Conservation (phyloP, 2,113 vertebrate genomes). For the Calypte anna region DNA sequence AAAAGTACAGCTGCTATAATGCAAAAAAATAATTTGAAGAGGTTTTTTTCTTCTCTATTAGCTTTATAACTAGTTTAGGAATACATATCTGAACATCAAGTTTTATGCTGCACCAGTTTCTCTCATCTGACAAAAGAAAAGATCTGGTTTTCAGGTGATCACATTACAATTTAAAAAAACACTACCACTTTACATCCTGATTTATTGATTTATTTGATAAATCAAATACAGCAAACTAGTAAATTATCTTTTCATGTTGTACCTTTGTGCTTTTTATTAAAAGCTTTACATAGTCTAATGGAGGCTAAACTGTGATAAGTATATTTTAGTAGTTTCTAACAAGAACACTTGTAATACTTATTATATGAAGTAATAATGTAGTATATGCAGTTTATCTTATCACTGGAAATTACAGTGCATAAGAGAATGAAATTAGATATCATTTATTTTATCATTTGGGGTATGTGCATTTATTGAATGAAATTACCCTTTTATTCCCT, state of each 20-base stretch:
- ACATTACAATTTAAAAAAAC: background rate
- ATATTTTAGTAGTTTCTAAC: background rate
- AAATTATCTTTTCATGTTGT: background rate
- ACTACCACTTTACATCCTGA: background rate
- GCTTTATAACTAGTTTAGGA: background rate
- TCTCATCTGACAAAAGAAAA: background rate
- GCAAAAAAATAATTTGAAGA: background rate
- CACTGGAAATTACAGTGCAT: background rate
- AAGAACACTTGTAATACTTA: background rate
- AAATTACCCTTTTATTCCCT: background rate
- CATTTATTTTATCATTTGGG: background rate
- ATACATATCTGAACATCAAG: background rate
- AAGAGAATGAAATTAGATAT: background rate
- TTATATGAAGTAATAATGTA: background rate
- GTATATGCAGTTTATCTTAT: background rate
- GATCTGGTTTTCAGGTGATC: background rate
- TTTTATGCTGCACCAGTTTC: background rate
- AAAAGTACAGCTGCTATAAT: background rate
- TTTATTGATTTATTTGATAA: background rate
- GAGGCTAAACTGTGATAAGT: background rate
- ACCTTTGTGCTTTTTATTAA: background rate
- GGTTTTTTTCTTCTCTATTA: background rate
- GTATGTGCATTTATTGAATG: background rate
- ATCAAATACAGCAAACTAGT: background rate
- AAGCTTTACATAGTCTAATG: rapidly evolving